Conservation (phyloP, 2,113 vertebrate species). For the Theristicus caerulescens region DNA sequence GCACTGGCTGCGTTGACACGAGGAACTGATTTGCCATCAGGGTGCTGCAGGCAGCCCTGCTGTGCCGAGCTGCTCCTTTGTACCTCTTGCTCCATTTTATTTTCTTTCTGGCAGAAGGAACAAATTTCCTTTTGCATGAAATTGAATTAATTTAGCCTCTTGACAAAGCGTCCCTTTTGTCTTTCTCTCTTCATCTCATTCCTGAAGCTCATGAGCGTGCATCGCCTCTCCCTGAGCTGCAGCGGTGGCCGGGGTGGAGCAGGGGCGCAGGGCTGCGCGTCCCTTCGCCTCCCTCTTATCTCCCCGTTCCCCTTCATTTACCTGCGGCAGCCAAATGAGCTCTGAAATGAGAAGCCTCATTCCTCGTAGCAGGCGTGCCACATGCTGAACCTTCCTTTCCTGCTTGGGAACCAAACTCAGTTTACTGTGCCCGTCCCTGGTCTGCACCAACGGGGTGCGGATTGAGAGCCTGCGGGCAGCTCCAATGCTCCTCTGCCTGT, state of each 20-base stretch:
- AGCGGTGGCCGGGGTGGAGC: neutral
- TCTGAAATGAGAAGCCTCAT: neutral
- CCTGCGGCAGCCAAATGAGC: neutral
- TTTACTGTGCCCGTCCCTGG: neutral
- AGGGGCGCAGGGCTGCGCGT: rapidly evolving
- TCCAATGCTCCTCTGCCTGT: neutral
- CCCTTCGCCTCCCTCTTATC: neutral
- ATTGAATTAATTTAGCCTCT: neutral
- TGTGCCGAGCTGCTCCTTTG: neutral
- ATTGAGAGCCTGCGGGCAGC: neutral
- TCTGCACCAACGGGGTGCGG: rapidly evolving
- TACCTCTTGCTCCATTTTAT: neutral
- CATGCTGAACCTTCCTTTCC: neutral
- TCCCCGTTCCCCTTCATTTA: neutral
- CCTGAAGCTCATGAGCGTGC: neutral
- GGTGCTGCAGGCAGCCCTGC: neutral
- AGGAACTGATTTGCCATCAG: rapidly evolving
- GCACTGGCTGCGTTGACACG: rapidly evolving
- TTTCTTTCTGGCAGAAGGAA: neutral
- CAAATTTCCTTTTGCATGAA: neutral
- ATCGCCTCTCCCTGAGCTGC: neutral
- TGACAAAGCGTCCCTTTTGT: neutral
- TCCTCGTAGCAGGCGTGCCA: neutral
- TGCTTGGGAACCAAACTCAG: neutral
- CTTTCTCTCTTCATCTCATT: neutral